Evolutionary conservation across 2,113 vertebrate species (phyloP).

Genomic region (Pelobates fuscus): DNA sequence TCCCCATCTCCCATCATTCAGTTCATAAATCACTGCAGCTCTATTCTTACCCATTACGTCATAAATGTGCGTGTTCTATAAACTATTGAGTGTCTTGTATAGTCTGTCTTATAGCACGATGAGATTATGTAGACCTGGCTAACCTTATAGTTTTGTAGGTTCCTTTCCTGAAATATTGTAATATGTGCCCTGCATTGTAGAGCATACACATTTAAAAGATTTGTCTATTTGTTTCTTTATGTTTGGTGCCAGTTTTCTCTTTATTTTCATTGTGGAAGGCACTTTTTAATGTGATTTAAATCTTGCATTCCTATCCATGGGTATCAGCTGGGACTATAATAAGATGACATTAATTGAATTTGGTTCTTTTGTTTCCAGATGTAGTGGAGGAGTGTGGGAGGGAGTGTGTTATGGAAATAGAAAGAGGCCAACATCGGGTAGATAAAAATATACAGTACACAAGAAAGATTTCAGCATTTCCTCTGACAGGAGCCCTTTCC

Average conservation of each 20-base stretch:
- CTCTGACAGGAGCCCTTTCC: constrained; percentile 22
- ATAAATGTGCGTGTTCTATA: too few species aligned
- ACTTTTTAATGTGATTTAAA: constrained; percentile 8
- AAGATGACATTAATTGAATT: constrained; percentile 50
- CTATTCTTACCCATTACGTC: too few species aligned
- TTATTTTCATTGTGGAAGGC: too few species aligned
- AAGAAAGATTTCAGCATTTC: constrained; percentile 33
- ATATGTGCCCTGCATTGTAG: constrained; percentile 1
- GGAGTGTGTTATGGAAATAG: constrained; percentile 41
- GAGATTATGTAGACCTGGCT: too few species aligned
- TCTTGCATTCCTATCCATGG: constrained; percentile 14
- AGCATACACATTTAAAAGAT: too few species aligned
- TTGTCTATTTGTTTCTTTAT: too few species aligned
- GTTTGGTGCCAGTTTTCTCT: too few species aligned
- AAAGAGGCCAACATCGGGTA: constrained; percentile 42
- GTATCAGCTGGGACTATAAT: constrained; percentile 30
- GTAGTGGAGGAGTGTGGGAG: constrained; percentile 46
- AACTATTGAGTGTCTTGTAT: too few species aligned
- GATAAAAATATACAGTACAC: constrained; percentile 47
- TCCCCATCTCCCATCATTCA: too few species aligned
- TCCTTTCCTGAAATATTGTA: not conserved
- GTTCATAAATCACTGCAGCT: too few species aligned
- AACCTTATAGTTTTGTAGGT: too few species aligned
- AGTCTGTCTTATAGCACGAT: too few species aligned
- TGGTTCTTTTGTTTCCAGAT: constrained; percentile 48